Evolutionary conservation across 1,140 invertebrate species (phyloP).

Genomic region (Harpegnathos saltator): DNA sequence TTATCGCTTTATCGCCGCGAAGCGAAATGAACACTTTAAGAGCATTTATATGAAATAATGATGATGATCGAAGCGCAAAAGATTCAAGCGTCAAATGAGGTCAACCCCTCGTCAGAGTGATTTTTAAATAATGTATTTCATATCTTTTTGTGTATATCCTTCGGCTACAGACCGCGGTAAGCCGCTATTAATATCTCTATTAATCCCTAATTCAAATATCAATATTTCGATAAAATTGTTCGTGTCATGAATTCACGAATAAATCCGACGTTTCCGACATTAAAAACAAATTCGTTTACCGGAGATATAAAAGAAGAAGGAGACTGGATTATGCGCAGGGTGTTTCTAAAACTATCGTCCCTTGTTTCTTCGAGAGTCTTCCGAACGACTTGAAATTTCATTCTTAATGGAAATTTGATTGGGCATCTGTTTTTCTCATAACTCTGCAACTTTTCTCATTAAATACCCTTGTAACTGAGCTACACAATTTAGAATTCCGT

Average conservation of each 20-base stretch:
- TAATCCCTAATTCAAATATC: neutral
- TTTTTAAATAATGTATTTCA: too few species aligned
- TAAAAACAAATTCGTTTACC: neutral
- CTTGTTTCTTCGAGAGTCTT: constrained; percentile 14
- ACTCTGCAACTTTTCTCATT: constrained; percentile 42
- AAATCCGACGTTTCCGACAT: constrained; percentile 2
- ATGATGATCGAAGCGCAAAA: constrained; percentile 11
- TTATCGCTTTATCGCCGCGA: neutral
- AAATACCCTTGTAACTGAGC: constrained; percentile 41
- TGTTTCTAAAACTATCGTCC: constrained; percentile 10
- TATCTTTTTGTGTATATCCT: too few species aligned
- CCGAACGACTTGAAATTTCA: neutral
- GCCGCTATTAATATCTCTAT: too few species aligned
- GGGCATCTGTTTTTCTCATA: constrained; percentile 32
- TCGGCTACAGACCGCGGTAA: too few species aligned
- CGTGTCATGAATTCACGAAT: neutral
- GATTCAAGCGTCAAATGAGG: neutral
- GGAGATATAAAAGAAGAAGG: neutral
- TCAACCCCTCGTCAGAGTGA: neutral
- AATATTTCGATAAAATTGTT: neutral
- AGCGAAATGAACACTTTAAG: constrained; percentile 13
- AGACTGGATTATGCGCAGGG: constrained; percentile 21
- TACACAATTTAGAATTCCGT: constrained; percentile 18
- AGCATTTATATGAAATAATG: neutral
- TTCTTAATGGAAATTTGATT: constrained; percentile 45